These are phyloP conservation scores for Hippopotamyrus pictus DNA, from an alignment of 2,797 vertebrate genomes.

Conservation along the genomic window DNA sequence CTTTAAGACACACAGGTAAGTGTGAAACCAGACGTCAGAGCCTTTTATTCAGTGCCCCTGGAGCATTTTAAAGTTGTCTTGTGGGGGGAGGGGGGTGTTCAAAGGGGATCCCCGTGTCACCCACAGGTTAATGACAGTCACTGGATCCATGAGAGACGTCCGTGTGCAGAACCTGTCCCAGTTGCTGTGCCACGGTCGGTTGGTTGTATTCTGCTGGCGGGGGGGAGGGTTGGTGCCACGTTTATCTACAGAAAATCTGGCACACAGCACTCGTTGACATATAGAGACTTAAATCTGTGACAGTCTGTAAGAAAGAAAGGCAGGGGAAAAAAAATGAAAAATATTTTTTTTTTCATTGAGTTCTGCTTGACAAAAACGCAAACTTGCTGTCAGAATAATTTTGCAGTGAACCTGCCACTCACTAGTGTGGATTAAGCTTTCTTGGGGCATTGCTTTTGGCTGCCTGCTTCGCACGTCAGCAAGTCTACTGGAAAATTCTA, in stretches of 20 bases:
- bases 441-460: not conserved
- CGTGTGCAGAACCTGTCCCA: not conserved
- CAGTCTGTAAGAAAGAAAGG: not conserved
- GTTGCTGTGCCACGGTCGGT: not conserved
- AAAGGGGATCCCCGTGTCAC: not conserved
- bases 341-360: not conserved
- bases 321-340: not conserved
- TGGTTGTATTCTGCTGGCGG: not conserved
- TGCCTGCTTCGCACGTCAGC: not conserved
- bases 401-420: not conserved
- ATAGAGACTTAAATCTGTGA: not conserved
- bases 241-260: not conserved
- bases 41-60: not conserved
- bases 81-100: not conserved
- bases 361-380: not conserved
- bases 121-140: not conserved
- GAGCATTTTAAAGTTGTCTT: not conserved
- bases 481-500: not conserved
- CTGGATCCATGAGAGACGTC: not conserved
- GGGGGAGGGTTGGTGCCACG: not conserved
- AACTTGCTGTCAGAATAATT: conserved; percentile 1
- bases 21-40: not conserved
- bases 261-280: not conserved
- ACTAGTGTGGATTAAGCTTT: not conserved
- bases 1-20: not conserved